Conservation (phyloP, 2,888 invertebrate genomes). For the Nasonovia ribisnigri region DNA sequence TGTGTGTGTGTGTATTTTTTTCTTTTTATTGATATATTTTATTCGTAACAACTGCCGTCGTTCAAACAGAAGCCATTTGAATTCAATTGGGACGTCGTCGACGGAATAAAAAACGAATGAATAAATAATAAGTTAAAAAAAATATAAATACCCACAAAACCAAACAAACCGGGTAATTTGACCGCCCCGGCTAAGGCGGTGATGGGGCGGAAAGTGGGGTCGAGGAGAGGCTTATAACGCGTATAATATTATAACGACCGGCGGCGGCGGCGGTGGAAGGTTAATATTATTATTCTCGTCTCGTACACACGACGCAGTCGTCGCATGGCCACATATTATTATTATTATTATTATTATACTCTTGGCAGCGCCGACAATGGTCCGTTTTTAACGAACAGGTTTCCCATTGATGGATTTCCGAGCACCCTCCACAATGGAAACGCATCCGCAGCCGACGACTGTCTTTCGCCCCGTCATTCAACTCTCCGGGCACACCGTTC, state of each 20-base stretch:
- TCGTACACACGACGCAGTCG: slow-evolving; percentile 34
- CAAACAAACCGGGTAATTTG: slow-evolving; percentile 48
- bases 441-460: background rate
- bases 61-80: slow-evolving; percentile 53
- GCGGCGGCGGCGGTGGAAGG: slow-evolving; percentile 14
- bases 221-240: slow-evolving; percentile 18
- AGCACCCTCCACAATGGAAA: slow-evolving; percentile 60
- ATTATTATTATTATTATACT: background rate
- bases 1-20: background rate
- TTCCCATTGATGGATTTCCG: slow-evolving; percentile 63
- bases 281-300: slow-evolving; percentile 61
- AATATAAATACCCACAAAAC: slow-evolving; percentile 27
- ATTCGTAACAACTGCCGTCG: slow-evolving; percentile 35
- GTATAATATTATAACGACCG: slow-evolving; percentile 17
- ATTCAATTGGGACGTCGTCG: slow-evolving; percentile 43
- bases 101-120: slow-evolving; percentile 24
- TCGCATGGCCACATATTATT: background rate
- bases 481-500: background rate
- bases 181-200: background rate
- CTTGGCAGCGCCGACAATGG: slow-evolving; percentile 55
- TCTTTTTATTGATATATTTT: slow-evolving; percentile 45
- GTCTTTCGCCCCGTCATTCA: slow-evolving; percentile 56
- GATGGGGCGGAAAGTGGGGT: slow-evolving; percentile 7
- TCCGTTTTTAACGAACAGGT: slow-evolving; percentile 63
- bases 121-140: slow-evolving; percentile 21